These are phyloP conservation scores for Parnassius mnemosyne DNA, from an alignment of 2,888 invertebrate species.

Conservation along the genomic window DNA sequence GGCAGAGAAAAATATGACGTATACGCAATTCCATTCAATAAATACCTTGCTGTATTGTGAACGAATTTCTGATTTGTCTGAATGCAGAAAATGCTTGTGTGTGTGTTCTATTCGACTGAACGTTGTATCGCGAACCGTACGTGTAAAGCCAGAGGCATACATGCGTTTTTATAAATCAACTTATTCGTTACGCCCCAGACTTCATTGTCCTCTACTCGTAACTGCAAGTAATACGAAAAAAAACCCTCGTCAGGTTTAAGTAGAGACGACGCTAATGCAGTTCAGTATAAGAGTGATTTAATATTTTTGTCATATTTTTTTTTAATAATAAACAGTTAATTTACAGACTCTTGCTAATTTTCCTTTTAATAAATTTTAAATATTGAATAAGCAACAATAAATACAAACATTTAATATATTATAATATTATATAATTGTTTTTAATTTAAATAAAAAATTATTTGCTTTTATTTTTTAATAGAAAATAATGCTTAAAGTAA, in stretches of 20 bases:
- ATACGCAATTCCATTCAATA: neutral
- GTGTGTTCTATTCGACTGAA: constrained; percentile 12
- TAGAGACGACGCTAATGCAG: neutral
- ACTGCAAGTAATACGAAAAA: constrained; percentile 44
- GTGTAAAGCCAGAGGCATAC: constrained; percentile 51
- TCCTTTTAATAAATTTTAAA: no score
- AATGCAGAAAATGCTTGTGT: constrained; percentile 1
- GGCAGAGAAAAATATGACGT: no score
- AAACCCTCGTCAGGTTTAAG: constrained; percentile 30
- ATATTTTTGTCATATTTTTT: neutral
- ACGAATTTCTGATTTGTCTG: neutral
- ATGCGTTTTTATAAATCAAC: constrained; percentile 68
- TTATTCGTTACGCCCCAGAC: constrained; percentile 70
- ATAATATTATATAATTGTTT: no score
- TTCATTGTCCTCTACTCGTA: constrained; percentile 67
- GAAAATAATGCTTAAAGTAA: no score
- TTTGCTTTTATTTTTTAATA: no score
- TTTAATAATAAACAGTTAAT: no score
- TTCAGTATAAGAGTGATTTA: constrained; percentile 6
- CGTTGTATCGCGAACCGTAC: constrained; percentile 12
- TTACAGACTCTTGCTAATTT: no score
- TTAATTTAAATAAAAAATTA: no score
- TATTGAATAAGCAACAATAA: no score
- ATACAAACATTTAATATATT: no score
- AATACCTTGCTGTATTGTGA: neutral